These are phyloP conservation scores for Eumacrocentrus americanus DNA, from an alignment of 2,888 invertebrate genomes.

Conservation along the genomic window DNA sequence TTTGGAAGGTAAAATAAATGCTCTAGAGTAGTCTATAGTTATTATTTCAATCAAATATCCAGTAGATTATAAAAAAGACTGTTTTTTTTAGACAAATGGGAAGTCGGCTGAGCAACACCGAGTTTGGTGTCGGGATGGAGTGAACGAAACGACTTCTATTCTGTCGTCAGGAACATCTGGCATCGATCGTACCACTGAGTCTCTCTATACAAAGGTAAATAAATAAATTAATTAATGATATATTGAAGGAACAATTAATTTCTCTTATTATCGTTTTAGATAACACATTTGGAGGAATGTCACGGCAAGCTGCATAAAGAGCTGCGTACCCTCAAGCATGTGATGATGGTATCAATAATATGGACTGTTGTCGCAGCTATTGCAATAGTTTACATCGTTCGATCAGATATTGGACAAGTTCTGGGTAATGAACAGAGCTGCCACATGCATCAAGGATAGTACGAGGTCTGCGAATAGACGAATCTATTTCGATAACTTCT, in stretches of 20 bases:
- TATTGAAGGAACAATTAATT: background rate
- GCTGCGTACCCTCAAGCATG: slow-evolving; percentile 62
- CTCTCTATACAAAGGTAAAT: slow-evolving; percentile 52
- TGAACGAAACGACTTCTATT: slow-evolving; percentile 44
- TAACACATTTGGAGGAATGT: slow-evolving; percentile 61
- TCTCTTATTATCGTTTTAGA: slow-evolving; percentile 45
- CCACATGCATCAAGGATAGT: slow-evolving; percentile 40
- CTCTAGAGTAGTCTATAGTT: background rate
- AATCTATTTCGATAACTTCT: slow-evolving; percentile 14
- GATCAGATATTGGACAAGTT: slow-evolving; percentile 53
- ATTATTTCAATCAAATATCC: slow-evolving; percentile 12
- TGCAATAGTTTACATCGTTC: slow-evolving; percentile 61
- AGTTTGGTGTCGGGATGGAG: slow-evolving; percentile 70
- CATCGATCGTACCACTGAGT: slow-evolving; percentile 48
- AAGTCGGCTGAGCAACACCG: slow-evolving; percentile 75
- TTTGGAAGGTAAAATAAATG: slow-evolving; percentile 71
- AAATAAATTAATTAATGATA: background rate
- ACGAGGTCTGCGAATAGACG: slow-evolving; percentile 29
- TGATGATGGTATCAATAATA: slow-evolving; percentile 64
- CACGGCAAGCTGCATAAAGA: slow-evolving; percentile 63
- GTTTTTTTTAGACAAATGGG: slow-evolving; percentile 59
- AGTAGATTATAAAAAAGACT: background rate
- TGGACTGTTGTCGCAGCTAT: slow-evolving; percentile 61
- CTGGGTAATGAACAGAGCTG: slow-evolving; percentile 45
- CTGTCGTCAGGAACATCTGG: slow-evolving; percentile 40